Evolutionary conservation across 2,113 vertebrate species (phyloP).

Genomic region (Epinephelus moara): DNA sequence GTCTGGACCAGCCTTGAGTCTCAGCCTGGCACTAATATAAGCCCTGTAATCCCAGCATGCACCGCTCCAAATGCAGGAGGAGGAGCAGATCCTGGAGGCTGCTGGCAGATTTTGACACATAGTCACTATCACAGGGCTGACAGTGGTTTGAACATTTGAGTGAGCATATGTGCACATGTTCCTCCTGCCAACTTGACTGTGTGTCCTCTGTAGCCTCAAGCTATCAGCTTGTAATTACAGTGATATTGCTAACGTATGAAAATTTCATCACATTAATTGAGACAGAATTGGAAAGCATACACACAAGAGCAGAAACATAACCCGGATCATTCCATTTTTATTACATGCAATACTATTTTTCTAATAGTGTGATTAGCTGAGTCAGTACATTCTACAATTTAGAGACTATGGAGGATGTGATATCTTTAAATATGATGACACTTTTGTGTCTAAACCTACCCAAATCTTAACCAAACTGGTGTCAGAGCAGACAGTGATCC

Average conservation of each 20-base stretch:
- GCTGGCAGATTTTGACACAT: constrained; percentile 28
- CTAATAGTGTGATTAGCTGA: neutral
- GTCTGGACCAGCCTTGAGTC: constrained; percentile 18
- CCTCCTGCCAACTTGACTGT: constrained; percentile 9
- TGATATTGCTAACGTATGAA: neutral
- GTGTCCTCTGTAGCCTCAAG: constrained; percentile 3
- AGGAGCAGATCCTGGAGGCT: constrained; percentile 32
- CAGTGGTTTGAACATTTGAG: constrained; percentile 5
- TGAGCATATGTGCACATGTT: constrained; percentile 26
- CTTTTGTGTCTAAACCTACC: no score
- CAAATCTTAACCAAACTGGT: no score
- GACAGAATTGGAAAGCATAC: neutral
- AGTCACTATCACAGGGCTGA: constrained; percentile 22
- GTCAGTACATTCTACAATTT: no score
- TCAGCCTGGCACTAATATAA: constrained; percentile 27
- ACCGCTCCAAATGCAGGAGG: constrained; percentile 20
- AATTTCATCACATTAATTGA: neutral
- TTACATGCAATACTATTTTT: neutral
- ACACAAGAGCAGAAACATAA: neutral
- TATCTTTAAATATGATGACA: no score
- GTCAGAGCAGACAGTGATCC: no score
- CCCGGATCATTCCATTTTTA: neutral
- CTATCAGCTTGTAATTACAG: constrained; percentile 2
- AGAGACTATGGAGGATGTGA: no score
- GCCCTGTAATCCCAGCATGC: constrained; percentile 52